phyloP scores from a whole-genome alignment of 2,797 vertebrate species.

The Tapera naevia region DNA sequence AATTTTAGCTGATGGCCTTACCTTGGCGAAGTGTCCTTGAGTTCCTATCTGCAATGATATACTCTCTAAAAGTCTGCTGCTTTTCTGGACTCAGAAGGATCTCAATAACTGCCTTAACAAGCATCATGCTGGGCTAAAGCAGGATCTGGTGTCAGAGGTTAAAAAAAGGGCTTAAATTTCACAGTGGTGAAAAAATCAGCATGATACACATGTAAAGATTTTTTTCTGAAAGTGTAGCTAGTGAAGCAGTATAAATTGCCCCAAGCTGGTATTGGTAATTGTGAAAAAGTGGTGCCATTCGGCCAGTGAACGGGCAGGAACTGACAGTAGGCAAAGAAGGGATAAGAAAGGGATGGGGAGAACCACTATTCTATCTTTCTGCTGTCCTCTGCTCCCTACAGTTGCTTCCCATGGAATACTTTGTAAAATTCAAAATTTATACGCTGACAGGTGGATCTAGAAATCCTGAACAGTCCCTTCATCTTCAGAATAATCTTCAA shows the following conservation, averaged over 20 bases:
- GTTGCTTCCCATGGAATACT: background rate
- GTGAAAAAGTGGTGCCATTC: background rate
- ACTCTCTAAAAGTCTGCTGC: background rate
- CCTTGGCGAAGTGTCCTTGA: background rate
- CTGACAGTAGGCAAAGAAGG: background rate
- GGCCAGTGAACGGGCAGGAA: background rate
- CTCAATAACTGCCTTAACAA: background rate
- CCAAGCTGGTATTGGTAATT: background rate
- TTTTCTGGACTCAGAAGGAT: conserved; percentile 12
- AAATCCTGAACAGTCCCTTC: background rate
- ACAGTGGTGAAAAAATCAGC: background rate
- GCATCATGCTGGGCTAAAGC: background rate
- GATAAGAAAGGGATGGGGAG: background rate
- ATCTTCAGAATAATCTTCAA: background rate
- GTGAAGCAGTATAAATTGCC: background rate
- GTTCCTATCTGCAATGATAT: background rate
- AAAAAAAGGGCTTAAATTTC: background rate
- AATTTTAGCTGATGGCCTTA: background rate
- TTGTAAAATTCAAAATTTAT: background rate
- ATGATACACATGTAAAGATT: background rate
- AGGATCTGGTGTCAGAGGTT: background rate
- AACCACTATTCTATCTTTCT: background rate
- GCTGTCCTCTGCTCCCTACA: background rate
- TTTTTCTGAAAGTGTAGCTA: background rate
- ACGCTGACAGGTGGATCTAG: background rate